A percentile compares a stretch with the other conserved stretches of the same genome.
Conservation (phyloP, 2,113 vertebrate species). For the Corynorhinus townsendii region DNA sequence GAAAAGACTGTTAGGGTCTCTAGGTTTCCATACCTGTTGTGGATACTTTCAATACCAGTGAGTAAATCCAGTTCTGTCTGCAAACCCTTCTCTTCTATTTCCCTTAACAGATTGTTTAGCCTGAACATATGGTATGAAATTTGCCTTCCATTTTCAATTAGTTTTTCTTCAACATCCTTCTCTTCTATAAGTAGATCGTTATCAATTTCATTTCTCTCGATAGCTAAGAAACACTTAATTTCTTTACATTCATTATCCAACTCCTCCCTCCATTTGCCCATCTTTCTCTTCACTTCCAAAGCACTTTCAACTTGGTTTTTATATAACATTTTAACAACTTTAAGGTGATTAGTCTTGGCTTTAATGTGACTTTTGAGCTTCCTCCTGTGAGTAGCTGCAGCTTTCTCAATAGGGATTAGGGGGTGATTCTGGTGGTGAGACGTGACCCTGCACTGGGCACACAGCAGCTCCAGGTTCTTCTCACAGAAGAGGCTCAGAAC, state of each 20-base stretch:
- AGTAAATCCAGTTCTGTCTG: not conserved
- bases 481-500: not conserved
- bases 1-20: not conserved
- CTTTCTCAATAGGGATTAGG: not conserved
- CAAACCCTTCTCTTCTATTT: not conserved
- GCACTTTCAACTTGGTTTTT: not conserved
- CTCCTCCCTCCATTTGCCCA: not conserved
- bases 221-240: not conserved
- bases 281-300: not conserved
- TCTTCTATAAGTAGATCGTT: not conserved
- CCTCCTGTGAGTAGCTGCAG: not conserved
- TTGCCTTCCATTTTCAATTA: not conserved
- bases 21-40: not conserved
- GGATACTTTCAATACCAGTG: not conserved
- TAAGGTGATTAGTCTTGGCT: not conserved
- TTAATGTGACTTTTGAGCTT: not conserved
- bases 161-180: not conserved
- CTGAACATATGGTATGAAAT: not conserved
- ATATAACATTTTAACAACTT: not conserved
- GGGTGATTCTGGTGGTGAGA: not conserved
- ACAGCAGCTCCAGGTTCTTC: conserved; percentile 2
- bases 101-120: not conserved
- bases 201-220: not conserved
- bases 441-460: not conserved
- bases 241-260: not conserved